phyloP scores from a whole-genome alignment of 1,140 invertebrate genomes.

The Plectrocnemia conspersa region DNA sequence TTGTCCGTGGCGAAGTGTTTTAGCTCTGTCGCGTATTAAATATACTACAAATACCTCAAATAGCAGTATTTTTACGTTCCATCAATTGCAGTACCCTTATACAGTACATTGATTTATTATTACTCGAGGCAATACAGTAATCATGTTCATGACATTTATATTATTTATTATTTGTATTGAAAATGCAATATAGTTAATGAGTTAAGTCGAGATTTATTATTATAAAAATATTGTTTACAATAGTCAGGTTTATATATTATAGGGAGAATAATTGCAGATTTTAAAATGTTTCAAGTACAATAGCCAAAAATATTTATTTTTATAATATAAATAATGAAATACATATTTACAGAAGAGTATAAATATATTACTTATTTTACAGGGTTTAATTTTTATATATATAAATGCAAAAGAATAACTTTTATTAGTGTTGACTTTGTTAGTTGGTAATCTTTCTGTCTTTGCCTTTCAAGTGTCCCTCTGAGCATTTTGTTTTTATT shows the following conservation, averaged over 20 bases:
- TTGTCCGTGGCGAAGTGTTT: too few relatives aligned
- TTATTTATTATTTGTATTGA: constrained; percentile 34
- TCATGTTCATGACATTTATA: constrained; percentile 36
- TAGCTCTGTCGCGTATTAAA: constrained; percentile 18
- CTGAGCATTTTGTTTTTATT: neutral
- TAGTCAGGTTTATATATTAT: constrained; percentile 33
- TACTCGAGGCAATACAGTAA: constrained; percentile 32
- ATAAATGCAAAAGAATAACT: constrained; percentile 11
- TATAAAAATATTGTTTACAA: constrained; percentile 32
- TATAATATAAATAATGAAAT: constrained; percentile 32
- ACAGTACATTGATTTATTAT: constrained; percentile 29
- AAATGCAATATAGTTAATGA: constrained; percentile 32
- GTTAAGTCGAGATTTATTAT: constrained; percentile 31
- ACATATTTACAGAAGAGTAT: constrained; percentile 34
- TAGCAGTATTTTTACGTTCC: constrained; percentile 18
- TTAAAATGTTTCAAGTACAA: too few relatives aligned
- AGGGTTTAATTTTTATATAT: constrained; percentile 32
- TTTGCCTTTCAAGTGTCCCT: constrained; percentile 16
- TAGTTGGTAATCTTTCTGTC: constrained; percentile 12
- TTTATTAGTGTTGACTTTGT: constrained; percentile 30
- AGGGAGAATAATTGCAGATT: too few relatives aligned
- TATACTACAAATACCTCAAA: constrained; percentile 24
- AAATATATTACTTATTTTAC: constrained; percentile 31
- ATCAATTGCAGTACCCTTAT: constrained; percentile 33
- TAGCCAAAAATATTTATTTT: constrained; percentile 36